Evolutionary conservation across 1,140 invertebrate species (phyloP), one percentile per base, ranked within the genome.

Genomic region (Brachionus rubens): DNA sequence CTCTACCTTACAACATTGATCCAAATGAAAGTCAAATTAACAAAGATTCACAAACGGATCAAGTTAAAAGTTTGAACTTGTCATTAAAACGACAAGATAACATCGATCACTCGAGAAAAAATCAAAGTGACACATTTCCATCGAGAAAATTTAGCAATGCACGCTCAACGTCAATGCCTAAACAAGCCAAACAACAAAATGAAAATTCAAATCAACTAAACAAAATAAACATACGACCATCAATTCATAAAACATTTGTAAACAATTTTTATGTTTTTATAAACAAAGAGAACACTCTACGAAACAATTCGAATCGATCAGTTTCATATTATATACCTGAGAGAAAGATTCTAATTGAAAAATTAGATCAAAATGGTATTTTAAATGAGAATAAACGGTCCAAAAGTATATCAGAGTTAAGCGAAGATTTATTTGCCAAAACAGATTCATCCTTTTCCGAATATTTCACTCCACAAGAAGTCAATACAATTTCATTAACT

Each of bases 251-350:
- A 41, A 24, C 33, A 43, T 26, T 65, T 43, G 19, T n/a, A 43
- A 65, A 65, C 9, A 65, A 65, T 65, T 65, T 65, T 28, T 62
- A 62, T 19, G n/a, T 65, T 24, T 65, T 65, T 43, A 9, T 43
- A 14, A 43, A 43, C 14, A 43, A 65, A 21, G 24, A 65, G 12
- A 65, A 65, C 43, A n/a, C 36, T 24, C 14, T 36, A 3, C 36
- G 9, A 10, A 41, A 43, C 16, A 65, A 26, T 21, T 36, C 36
- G 16, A 16, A 36, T 21, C 30, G 4, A 41, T 65, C 59, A 24
- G 59, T 26, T 43, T 65, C 59, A 10, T 65, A 65, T 24, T 65
- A 65, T 41, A 26, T 65, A 43, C 41, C 59, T n/a, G 59, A 59
- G 19, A 16, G 24, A 46, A 43, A n/a, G n/a, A n/a, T n/a, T n/a